Evolutionary conservation across 2,113 vertebrate genomes (phyloP).

Genomic region (Upupa epops): DNA sequence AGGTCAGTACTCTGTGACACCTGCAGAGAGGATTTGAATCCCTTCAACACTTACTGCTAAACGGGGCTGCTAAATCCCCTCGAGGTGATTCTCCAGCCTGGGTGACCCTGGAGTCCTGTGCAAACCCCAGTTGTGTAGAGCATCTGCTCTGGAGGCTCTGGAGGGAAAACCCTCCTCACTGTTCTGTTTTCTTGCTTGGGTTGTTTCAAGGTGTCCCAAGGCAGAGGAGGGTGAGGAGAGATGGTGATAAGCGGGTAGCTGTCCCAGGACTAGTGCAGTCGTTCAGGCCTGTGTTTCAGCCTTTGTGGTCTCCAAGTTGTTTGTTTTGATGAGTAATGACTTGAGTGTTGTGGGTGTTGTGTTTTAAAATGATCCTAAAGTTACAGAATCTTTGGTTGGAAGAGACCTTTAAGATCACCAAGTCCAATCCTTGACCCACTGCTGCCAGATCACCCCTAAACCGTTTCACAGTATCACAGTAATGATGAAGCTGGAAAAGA

Average conservation of each 20-base stretch:
- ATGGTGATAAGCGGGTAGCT: background rate
- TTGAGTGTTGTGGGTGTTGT: background rate
- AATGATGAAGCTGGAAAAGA: no score
- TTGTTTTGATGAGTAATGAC: background rate
- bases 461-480: no score
- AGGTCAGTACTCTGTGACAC: background rate
- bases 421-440: no score
- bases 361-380: background rate
- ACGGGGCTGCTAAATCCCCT: background rate
- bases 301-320: background rate
- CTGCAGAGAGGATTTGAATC: background rate
- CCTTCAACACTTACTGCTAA: rapidly evolving
- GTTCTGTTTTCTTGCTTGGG: background rate
- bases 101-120: background rate
- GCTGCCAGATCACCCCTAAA: no score
- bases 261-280: background rate
- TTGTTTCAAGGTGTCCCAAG: background rate
- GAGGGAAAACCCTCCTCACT: no score
- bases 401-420: no score
- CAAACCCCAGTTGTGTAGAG: background rate
- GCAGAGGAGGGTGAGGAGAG: background rate
- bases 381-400: no score
- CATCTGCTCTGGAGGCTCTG: background rate
- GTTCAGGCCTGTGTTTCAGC: background rate
- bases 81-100: background rate